A percentile compares a stretch with the other conserved stretches of the same genome.
phyloP scores from a whole-genome alignment of 2,888 invertebrate genomes.

The Ornithoptera priamus region DNA sequence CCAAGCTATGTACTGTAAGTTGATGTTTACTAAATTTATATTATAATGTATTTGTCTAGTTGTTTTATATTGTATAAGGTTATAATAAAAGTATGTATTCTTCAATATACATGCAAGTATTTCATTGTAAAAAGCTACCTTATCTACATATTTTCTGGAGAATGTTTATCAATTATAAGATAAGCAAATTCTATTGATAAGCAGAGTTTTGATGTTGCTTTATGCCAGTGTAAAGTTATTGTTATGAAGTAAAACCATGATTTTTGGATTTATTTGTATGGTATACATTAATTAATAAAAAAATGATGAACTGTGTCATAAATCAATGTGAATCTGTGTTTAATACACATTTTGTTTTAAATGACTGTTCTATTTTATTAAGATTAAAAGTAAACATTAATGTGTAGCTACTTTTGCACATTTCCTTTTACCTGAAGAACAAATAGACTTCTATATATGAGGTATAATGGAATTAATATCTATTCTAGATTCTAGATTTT shows the following conservation, averaged over 20 bases:
- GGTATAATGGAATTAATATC: too few relatives aligned
- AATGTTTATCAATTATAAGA: conserved; percentile 18
- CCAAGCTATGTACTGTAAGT: conserved; percentile 36
- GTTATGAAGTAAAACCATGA: background rate
- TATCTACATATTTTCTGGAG: conserved; percentile 2
- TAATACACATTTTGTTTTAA: background rate
- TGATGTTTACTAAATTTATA: conserved; percentile 46
- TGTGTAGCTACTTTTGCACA: background rate
- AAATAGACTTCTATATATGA: too few relatives aligned
- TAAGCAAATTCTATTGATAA: conserved; percentile 14
- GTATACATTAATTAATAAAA: background rate
- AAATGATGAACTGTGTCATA: background rate
- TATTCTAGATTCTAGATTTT: too few relatives aligned
- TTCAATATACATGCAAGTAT: conserved; percentile 42
- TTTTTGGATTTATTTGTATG: background rate
- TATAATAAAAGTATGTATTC: conserved; percentile 61
- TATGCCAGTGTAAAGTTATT: background rate
- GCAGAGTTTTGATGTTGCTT: background rate
- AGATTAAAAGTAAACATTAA: background rate
- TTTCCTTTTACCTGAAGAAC: background rate
- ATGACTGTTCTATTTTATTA: background rate
- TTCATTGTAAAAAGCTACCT: conserved; percentile 14
- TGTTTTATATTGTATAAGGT: conserved; percentile 59
- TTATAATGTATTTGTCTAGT: conserved; percentile 48
- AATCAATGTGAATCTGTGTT: background rate